These are phyloP conservation scores for Caenorhabditis japonica DNA, from an alignment of 2,888 invertebrate genomes.

Conservation along the genomic window DNA sequence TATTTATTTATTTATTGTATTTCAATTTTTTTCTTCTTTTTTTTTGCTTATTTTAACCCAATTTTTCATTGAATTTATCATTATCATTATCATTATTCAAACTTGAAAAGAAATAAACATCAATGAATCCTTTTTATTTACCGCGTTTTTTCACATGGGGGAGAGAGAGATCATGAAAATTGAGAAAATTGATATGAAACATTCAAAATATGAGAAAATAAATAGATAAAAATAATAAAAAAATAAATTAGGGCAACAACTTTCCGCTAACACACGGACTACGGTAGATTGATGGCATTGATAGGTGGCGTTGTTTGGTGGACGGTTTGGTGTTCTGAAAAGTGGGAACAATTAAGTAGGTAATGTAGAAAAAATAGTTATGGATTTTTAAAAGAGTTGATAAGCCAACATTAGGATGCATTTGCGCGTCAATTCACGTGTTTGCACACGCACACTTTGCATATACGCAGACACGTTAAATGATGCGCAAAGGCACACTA, in stretches of 20 bases:
- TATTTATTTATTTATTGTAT: neutral
- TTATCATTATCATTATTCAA: no score
- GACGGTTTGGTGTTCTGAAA: slow-evolving; percentile 7
- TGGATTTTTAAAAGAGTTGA: no score
- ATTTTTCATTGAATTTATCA: neutral
- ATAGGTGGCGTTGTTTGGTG: slow-evolving; percentile 24
- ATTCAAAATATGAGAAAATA: neutral
- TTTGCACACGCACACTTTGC: no score
- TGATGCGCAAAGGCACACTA: no score
- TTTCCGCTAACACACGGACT: slow-evolving; percentile 48
- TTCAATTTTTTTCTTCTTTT: neutral
- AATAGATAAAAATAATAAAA: neutral
- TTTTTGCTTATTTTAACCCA: neutral
- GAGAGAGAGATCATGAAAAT: no score
- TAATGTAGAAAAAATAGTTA: neutral
- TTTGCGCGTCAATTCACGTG: no score
- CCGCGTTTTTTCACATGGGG: no score
- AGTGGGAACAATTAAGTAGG: neutral
- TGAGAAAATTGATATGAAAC: neutral
- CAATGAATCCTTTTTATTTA: no score
- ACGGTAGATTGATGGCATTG: slow-evolving; percentile 48
- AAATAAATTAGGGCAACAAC: slow-evolving; percentile 22
- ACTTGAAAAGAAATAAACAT: no score
- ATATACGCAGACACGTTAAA: no score
- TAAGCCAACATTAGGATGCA: no score